These are phyloP conservation scores for Thalassoma bifasciatum DNA, from an alignment of 2,113 vertebrate species.

Conservation along the genomic window DNA sequence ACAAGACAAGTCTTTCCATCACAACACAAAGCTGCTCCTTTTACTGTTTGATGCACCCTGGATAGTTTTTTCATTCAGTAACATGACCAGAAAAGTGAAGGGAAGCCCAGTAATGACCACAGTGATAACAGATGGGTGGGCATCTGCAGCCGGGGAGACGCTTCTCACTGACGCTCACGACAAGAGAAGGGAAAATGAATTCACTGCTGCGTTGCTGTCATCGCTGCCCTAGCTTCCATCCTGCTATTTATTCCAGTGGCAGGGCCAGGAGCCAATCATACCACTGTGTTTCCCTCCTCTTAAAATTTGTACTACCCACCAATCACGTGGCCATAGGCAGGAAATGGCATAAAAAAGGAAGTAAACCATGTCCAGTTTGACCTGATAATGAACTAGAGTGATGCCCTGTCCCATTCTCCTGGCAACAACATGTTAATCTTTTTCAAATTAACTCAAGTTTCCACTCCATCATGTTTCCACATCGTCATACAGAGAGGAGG, in stretches of 20 bases:
- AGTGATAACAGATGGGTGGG: slow-evolving; percentile 66
- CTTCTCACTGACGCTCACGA: slow-evolving; percentile 21
- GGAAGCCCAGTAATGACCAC: slow-evolving; percentile 44
- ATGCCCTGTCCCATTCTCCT: background rate
- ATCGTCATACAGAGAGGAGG: slow-evolving; percentile 3
- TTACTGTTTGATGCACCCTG: slow-evolving; percentile 6
- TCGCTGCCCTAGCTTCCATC: slow-evolving; percentile 36
- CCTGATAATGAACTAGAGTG: slow-evolving; percentile 21
- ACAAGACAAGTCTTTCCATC: background rate
- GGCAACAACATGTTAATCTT: background rate
- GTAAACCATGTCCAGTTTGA: slow-evolving; percentile 17
- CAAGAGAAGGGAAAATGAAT: slow-evolving; percentile 29
- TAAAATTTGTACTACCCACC: slow-evolving; percentile 19
- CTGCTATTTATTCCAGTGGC: slow-evolving; percentile 63
- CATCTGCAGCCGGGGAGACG: slow-evolving; percentile 62
- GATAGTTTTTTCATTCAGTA: slow-evolving; percentile 11
- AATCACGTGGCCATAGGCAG: slow-evolving; percentile 10
- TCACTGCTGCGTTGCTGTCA: slow-evolving; percentile 43
- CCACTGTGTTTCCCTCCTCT: slow-evolving; percentile 19
- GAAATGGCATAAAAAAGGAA: slow-evolving; percentile 25
- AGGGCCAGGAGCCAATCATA: slow-evolving; percentile 50
- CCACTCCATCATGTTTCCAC: slow-evolving; percentile 19
- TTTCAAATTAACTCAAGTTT: slow-evolving; percentile 5
- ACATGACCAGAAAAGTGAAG: slow-evolving; percentile 48
- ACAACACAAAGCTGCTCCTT: background rate